Evolutionary conservation across 1,140 invertebrate genomes (phyloP), one percentile per base, ranked within the genome.

Genomic region (Bicyclus anynana): DNA sequence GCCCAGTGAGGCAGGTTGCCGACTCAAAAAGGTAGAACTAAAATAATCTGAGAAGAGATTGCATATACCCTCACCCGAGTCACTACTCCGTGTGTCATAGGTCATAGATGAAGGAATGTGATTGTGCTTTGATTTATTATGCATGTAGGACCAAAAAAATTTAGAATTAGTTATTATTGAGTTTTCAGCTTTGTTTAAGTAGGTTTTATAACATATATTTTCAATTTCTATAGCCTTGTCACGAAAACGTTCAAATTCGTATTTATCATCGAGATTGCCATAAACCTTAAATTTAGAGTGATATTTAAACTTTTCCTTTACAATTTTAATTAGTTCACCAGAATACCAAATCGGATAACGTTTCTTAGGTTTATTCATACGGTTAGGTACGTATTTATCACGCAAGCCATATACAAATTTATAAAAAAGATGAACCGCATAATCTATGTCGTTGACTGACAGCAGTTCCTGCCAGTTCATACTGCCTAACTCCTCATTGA

Each of bases 231-330:
- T 54, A 16, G 50, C 57, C 17, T 57, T 46, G 9, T 40, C 46
- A 4, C 57, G 40, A 1, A 67, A 40, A 1, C 53, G 16, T 12
- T 10, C 14, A 46, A 44, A 51, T 9, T 47, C 13, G 33, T 47
- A 12, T 20, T 59, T 40, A 44, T 58, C 38, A 0, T n/a, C 5
- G 12, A 13, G 49, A 49, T 67, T 63, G 3, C 29, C 29, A 52
- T 67, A 62, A 2, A 21, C 35, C 10, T 57, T 26, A 42, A 26
- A 67, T 56, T 62, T 66, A 3, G 37, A 26, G 12, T 33, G 38
- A 16, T 42, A 67, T 50, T 62, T 67, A 26, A 20, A 13, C 51
- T 67, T 67, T 60, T 62, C 49, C 26, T 59, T 62, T 0, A 66
- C 10, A 1, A 59, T 21, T 37, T 53, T 62, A 14, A 40, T 56